phyloP scores from a whole-genome alignment of 2,888 invertebrate genomes.

The Lamellibrachia columna region DNA sequence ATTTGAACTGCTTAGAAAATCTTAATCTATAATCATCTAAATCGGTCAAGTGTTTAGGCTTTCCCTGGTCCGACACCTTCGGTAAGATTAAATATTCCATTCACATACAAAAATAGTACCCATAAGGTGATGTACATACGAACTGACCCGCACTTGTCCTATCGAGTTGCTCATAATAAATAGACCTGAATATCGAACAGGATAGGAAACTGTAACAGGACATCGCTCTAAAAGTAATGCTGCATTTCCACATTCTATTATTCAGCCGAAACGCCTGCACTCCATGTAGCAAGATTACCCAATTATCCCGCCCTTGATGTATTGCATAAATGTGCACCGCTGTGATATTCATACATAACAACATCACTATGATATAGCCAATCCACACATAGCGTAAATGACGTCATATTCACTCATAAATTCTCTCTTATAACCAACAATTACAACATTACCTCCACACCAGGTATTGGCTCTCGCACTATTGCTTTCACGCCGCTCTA shows the following conservation, averaged over 20 bases:
- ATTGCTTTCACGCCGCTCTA: not conserved
- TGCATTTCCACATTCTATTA: not conserved
- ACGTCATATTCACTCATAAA: not conserved
- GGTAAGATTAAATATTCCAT: constrained; percentile 5
- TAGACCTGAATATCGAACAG: constrained; percentile 16
- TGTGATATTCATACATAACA: not conserved
- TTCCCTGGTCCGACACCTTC: not conserved
- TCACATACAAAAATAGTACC: constrained; percentile 16
- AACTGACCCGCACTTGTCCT: not conserved
- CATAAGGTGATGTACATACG: not conserved
- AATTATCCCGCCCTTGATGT: not conserved
- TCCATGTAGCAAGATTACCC: not conserved
- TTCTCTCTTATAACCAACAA: not conserved
- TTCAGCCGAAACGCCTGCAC: not conserved
- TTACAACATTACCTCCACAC: not conserved
- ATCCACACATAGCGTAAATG: not conserved
- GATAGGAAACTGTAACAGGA: constrained; percentile 1
- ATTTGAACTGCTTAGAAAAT: constrained; percentile 10
- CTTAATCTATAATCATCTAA: not conserved
- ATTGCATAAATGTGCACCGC: not conserved
- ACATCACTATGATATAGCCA: not conserved
- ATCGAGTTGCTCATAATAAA: constrained; percentile 11
- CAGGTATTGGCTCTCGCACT: not conserved
- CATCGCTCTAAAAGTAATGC: constrained; percentile 16
- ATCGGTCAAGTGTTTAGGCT: not conserved